A percentile compares a stretch with the other conserved stretches of the same genome.
Evolutionary conservation across 1,140 invertebrate genomes (phyloP).

Genomic region (Mylabris phalerata): DNA sequence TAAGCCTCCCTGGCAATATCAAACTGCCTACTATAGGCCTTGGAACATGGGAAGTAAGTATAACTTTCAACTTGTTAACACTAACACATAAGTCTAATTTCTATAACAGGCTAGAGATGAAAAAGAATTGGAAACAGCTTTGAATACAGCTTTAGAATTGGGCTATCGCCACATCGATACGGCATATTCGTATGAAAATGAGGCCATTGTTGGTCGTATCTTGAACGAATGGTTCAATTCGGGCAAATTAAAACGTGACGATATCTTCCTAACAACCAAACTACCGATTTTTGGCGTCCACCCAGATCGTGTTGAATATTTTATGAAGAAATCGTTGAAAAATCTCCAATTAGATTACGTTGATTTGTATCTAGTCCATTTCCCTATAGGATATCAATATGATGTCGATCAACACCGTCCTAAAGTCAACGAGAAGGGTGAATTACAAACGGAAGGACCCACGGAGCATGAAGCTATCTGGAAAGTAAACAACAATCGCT

Average conservation of each 20-base stretch:
- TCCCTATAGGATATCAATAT: slow-evolving; percentile 14
- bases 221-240: slow-evolving; percentile 65
- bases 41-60: slow-evolving; percentile 26
- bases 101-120: slow-evolving; percentile 35
- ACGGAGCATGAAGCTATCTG: slow-evolving; percentile 63
- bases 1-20: slow-evolving; percentile 10
- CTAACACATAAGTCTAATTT: not conserved
- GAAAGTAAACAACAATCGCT: slow-evolving; percentile 49
- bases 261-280: slow-evolving; percentile 78
- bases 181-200: slow-evolving; percentile 69
- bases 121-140: slow-evolving; percentile 58
- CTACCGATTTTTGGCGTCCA: slow-evolving; percentile 48
- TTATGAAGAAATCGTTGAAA: slow-evolving; percentile 22
- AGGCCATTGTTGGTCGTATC: slow-evolving; percentile 66
- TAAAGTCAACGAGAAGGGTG: slow-evolving; percentile 38
- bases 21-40: slow-evolving; percentile 25
- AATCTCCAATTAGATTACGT: slow-evolving; percentile 23
- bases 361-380: slow-evolving; percentile 26
- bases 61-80: not conserved
- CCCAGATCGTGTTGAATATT: slow-evolving; percentile 40
- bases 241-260: slow-evolving; percentile 62
- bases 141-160: slow-evolving; percentile 54
- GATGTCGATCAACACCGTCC: not conserved
- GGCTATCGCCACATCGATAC: slow-evolving; percentile 68
- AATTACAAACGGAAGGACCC: slow-evolving; percentile 52